Evolutionary conservation across 2,888 invertebrate species (phyloP).

Genomic region (Cosmopolites sordidus): DNA sequence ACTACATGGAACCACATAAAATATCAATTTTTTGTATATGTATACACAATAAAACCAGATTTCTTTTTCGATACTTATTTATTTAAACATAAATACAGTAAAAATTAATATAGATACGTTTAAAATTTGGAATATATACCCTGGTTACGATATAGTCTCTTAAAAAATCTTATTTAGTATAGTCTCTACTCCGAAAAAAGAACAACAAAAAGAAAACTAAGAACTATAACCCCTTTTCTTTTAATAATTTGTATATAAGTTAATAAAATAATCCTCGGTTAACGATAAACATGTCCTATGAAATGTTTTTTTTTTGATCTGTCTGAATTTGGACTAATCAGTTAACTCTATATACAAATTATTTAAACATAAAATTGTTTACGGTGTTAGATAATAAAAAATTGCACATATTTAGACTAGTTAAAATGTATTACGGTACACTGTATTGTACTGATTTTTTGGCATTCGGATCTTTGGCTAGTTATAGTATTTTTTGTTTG

Average conservation of each 20-base stretch:
- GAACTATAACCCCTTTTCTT: no score
- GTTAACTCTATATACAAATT: not conserved
- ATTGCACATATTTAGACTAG: constrained; percentile 2
- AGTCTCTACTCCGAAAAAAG: constrained; percentile 2
- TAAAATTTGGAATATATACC: constrained; percentile 42
- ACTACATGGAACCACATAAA: no score
- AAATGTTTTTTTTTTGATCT: no score
- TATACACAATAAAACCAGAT: constrained; percentile 2
- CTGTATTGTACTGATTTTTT: not conserved
- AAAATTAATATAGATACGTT: constrained; percentile 33
- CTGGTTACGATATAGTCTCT: constrained; percentile 38
- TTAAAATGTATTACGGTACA: not conserved
- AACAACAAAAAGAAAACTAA: not conserved
- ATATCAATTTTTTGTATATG: no score
- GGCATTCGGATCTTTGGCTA: not conserved
- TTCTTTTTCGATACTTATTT: constrained; percentile 22
- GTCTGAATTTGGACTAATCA: no score
- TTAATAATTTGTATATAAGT: no score
- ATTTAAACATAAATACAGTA: constrained; percentile 35
- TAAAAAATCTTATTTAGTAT: constrained; percentile 12
- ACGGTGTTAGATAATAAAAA: not conserved
- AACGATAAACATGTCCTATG: no score
- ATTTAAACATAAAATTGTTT: not conserved
- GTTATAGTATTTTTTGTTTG: not conserved
- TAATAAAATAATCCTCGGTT: no score